A percentile compares a stretch with the other conserved stretches of the same genome.
phyloP scores from a whole-genome alignment of 2,113 vertebrate species.

The Ahaetulla prasina region DNA sequence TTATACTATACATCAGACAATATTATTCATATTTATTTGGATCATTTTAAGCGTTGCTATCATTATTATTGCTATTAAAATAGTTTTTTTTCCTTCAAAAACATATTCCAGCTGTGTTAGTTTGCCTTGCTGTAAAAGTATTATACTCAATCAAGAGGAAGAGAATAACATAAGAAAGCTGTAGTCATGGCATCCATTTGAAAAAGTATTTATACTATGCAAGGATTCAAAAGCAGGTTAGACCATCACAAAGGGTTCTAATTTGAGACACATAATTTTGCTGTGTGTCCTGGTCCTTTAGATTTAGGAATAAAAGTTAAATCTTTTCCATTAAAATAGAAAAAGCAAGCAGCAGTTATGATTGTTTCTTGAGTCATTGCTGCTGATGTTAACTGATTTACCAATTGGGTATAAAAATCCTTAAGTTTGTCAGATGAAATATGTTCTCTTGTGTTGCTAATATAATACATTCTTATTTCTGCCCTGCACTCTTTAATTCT shows the following conservation, averaged over 20 bases:
- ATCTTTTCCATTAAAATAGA: background rate
- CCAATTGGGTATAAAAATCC: background rate
- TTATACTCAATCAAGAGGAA: background rate
- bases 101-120: background rate
- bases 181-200: background rate
- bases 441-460: background rate
- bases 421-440: background rate
- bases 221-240: background rate
- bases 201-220: background rate
- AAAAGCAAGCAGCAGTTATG: background rate
- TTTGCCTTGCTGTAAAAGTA: background rate
- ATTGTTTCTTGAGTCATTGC: background rate
- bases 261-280: background rate
- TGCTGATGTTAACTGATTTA: background rate
- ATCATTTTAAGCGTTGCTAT: background rate
- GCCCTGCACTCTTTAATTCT: background rate
- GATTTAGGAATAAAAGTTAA: background rate
- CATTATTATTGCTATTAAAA: background rate
- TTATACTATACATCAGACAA: background rate
- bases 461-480: background rate
- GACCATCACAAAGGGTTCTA: too few species aligned
- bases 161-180: background rate
- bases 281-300: background rate
- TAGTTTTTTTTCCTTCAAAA: background rate
- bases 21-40: background rate